phyloP scores from a whole-genome alignment of 2,113 vertebrate species.

The Thomomys bottae region DNA sequence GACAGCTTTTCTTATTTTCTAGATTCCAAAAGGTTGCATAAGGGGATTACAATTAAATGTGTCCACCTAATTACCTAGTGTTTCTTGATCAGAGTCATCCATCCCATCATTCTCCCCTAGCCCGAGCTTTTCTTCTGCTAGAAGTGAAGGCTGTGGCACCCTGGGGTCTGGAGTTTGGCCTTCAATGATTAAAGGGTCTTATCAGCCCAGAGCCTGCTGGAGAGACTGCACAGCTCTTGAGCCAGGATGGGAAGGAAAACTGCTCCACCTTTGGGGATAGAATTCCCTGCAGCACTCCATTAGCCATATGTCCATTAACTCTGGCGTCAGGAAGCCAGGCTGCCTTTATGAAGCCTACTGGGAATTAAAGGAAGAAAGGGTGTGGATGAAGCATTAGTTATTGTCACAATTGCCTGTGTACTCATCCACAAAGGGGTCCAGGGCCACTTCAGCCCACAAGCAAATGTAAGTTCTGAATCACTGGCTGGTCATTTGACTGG shows the following conservation, averaged over 20 bases:
- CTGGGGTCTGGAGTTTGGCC: neutral
- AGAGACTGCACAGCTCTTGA: neutral
- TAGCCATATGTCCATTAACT: neutral
- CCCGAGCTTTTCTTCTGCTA: neutral
- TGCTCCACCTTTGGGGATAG: neutral
- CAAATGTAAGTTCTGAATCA: neutral
- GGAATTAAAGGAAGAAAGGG: slow-evolving; percentile 12
- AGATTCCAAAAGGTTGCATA: too few species aligned
- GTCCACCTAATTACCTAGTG: too few species aligned
- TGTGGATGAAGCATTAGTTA: neutral
- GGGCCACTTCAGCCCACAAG: neutral
- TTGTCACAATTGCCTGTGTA: neutral
- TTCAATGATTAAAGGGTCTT: neutral
- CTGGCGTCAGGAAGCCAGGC: neutral
- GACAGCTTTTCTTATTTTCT: neutral
- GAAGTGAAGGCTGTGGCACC: neutral
- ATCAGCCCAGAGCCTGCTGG: neutral
- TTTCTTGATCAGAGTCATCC: too few species aligned
- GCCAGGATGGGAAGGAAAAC: neutral
- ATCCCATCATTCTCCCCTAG: too few species aligned
- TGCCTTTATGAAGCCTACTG: neutral
- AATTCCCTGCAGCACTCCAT: neutral
- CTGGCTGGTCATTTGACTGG: neutral
- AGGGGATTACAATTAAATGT: too few species aligned
- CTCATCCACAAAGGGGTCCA: neutral